A percentile compares a stretch with the other conserved stretches of the same genome.
These are phyloP conservation scores for Diadema setosum DNA, from an alignment of 35 echinoderm and acorn worm genomes.

Conservation along the genomic window DNA sequence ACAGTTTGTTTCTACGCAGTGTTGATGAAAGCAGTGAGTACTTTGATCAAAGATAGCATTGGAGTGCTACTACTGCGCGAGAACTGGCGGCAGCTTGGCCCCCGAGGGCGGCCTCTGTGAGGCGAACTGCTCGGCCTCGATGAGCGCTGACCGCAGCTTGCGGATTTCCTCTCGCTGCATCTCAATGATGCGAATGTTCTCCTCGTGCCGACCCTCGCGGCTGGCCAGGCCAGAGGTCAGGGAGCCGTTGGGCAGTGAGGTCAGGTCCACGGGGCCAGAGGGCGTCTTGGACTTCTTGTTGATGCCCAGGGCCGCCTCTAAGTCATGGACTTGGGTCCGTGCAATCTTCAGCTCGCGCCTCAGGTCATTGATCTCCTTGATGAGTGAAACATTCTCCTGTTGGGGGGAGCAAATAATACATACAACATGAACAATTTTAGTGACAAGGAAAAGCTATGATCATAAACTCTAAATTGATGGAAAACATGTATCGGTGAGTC, in stretches of 20 bases:
- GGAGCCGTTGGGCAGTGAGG: slow-evolving; percentile 9
- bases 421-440: too few relatives aligned
- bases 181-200: slow-evolving; percentile 94
- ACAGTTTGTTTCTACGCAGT: too few relatives aligned
- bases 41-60: too few relatives aligned
- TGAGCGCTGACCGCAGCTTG: slow-evolving; percentile 71
- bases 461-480: too few relatives aligned
- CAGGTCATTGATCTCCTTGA: slow-evolving; percentile 99
- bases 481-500: too few relatives aligned
- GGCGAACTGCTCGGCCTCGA: slow-evolving; percentile 50
- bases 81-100: slow-evolving; percentile 78
- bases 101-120: slow-evolving; percentile 90
- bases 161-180: slow-evolving; percentile 81
- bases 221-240: slow-evolving; percentile 8
- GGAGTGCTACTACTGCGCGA: slow-evolving; percentile 82
- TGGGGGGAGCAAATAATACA: background rate
- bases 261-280: background rate
- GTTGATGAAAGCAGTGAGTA: too few relatives aligned
- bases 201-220: slow-evolving; percentile 70
- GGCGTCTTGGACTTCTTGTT: slow-evolving; percentile 84
- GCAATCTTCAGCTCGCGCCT: slow-evolving; percentile 94
- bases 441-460: too few relatives aligned
- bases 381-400: slow-evolving; percentile 96
- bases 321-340: slow-evolving; percentile 91
- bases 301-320: slow-evolving; percentile 96